Evolutionary conservation across 2,888 invertebrate genomes (phyloP).

Genomic region (Pachliopta kotzebuea): DNA sequence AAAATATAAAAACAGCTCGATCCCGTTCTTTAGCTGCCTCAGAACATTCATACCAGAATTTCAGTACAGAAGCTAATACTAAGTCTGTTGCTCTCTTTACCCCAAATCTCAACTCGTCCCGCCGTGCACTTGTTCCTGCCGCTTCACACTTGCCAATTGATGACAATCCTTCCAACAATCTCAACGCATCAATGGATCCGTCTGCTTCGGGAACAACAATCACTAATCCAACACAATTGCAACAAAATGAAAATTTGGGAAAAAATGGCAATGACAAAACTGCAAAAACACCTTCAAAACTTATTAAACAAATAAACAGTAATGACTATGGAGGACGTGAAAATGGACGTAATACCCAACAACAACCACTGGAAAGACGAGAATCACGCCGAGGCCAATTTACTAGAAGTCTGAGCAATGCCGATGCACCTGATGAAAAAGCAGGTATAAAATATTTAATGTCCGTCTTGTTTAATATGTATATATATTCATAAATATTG

Average conservation of each 20-base stretch:
- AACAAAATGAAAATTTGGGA: conserved; percentile 31
- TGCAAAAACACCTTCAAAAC: conserved; percentile 34
- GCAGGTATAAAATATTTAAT: conserved; percentile 57
- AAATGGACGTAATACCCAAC: conserved; percentile 75
- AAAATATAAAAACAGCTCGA: conserved; percentile 63
- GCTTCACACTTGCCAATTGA: conserved; percentile 60
- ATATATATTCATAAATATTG: background rate
- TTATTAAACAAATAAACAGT: conserved; percentile 56
- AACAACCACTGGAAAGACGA: conserved; percentile 75
- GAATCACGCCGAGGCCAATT: conserved; percentile 83
- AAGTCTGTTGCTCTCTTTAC: conserved; percentile 80
- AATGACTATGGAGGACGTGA: conserved; percentile 83
- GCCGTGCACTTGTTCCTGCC: conserved; percentile 70
- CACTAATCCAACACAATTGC: conserved; percentile 28
- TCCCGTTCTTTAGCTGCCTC: conserved; percentile 59
- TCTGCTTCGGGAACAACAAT: conserved; percentile 31
- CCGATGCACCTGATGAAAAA: conserved; percentile 92
- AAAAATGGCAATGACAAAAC: conserved; percentile 33
- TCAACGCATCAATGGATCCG: conserved; percentile 43
- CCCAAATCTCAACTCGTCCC: conserved; percentile 72
- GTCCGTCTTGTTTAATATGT: background rate
- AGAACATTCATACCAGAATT: conserved; percentile 61
- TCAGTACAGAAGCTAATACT: conserved; percentile 81
- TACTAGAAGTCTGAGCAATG: conserved; percentile 90
- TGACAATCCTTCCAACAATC: conserved; percentile 53